phyloP scores from a whole-genome alignment of 2,888 invertebrate genomes.

The Cyclophora albipunctata region DNA sequence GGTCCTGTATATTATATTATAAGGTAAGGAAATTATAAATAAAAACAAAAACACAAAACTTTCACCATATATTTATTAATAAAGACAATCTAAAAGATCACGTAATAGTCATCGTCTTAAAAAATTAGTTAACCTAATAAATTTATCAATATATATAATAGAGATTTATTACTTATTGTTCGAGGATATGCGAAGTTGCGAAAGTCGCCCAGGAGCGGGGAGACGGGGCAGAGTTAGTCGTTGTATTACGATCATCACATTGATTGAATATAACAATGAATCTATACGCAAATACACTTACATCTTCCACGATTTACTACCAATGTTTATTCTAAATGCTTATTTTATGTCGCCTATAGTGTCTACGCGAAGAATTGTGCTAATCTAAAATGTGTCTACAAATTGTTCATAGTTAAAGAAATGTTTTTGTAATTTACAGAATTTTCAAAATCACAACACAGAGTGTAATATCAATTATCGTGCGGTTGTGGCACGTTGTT shows the following conservation, averaged over 20 bases:
- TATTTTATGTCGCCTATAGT: constrained; percentile 64
- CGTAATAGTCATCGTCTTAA: constrained; percentile 75
- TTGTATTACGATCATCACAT: constrained; percentile 71
- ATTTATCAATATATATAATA: constrained; percentile 72
- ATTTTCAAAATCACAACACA: constrained; percentile 77
- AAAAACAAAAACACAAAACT: constrained; percentile 70
- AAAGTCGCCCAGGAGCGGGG: constrained; percentile 47
- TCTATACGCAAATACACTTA: constrained; percentile 63
- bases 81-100: constrained; percentile 77
- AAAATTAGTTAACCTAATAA: constrained; percentile 76
- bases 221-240: constrained; percentile 58
- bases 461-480: constrained; percentile 75
- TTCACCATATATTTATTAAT: constrained; percentile 76
- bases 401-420: constrained; percentile 59
- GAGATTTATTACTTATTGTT: constrained; percentile 72
- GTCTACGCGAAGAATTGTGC: constrained; percentile 75
- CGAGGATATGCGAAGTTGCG: constrained; percentile 75
- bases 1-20: no score
- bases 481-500: constrained; percentile 60
- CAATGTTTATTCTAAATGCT: constrained; percentile 66
- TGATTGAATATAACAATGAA: constrained; percentile 66
- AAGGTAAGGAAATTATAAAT: constrained; percentile 26
- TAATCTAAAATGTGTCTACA: constrained; percentile 73
- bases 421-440: constrained; percentile 68
- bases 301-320: constrained; percentile 57